Percentiles rank a stretch among this genome's conserved stretches.
phyloP scores from a whole-genome alignment of 2,113 vertebrate species.

The Girardinichthys multiradiatus region DNA sequence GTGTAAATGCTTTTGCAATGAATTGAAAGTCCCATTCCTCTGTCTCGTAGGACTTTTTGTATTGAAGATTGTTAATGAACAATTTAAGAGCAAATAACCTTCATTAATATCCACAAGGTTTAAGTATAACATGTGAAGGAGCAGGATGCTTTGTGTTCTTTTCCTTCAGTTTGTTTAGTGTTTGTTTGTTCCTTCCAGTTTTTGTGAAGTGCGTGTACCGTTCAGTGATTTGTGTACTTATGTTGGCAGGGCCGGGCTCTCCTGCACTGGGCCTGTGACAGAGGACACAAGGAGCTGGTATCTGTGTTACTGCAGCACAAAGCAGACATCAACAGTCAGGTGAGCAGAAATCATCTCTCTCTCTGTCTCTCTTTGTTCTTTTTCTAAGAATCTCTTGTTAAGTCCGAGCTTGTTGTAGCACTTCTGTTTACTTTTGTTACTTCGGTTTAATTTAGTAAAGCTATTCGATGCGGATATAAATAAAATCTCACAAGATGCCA shows the following conservation, averaged over 20 bases:
- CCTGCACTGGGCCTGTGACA: slow-evolving; percentile 95
- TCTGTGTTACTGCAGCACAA: slow-evolving; percentile 87
- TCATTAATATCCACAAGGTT: too few species aligned
- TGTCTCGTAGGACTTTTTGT: too few species aligned
- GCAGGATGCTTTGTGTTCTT: too few species aligned
- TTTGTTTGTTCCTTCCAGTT: neutral
- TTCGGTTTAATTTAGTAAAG: neutral
- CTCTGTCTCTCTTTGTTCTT: neutral
- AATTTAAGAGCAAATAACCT: too few species aligned
- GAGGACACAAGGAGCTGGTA: slow-evolving; percentile 95
- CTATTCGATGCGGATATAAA: neutral
- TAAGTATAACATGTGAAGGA: too few species aligned
- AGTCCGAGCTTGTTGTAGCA: neutral
- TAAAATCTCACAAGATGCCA: neutral
- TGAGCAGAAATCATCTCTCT: slow-evolving; percentile 66
- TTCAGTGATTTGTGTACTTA: neutral
- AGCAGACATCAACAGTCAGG: slow-evolving; percentile 94
- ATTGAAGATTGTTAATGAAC: too few species aligned
- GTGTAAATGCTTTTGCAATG: too few species aligned
- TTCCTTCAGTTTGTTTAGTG: neutral
- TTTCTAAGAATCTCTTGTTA: neutral
- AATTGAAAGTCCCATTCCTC: too few species aligned
- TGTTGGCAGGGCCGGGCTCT: slow-evolving; percentile 87
- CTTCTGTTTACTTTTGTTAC: neutral
- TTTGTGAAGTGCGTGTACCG: neutral